Evolutionary conservation across 1,140 invertebrate genomes (phyloP), one percentile per base, ranked within the genome.

Genomic region (Ectropis grisescens): DNA sequence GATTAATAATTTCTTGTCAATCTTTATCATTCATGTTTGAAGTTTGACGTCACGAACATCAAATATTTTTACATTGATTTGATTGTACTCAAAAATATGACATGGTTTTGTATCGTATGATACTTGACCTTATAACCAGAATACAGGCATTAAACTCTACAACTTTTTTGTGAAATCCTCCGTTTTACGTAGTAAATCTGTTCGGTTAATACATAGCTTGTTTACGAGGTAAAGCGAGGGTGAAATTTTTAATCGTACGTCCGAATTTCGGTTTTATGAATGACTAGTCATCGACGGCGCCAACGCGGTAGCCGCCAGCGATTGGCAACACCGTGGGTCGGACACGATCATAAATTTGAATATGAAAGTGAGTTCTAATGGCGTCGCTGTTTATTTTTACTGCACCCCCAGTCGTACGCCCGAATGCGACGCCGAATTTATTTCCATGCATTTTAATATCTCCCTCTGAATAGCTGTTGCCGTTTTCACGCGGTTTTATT

Each of bases 401-500:
- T 81, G 72, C 76, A 81, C 72, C 72, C 72, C 72, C 71, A 54
- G 62, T 61, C 53, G 61, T 55, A 74, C 65, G 68, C 60, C 61
- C 70, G 70, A 80, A 78, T 81, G 75, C 70, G 69, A 76, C 71
- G 72, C 69, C 69, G 70, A 78, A 81, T 81, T 78, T 81, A 81
- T 81, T 81, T 75, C 72, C 76, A 81, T 81, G 72, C 72, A 81
- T 81, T 81, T 81, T 81, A 81, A 81, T 81, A 81, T 81, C 76
- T 71, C 72, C 76, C 72, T 74, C 61, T 71, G 68, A 78, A 78
- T 69, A 72, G 66, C 71, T 80, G 69, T 72, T 72, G 75, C 69
- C 68, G 65, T 78, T 81, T 81, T 76, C 67, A 62, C 70, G 70
- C 67, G 65, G 68, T 78, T 78, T 75, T 74, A 68, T 76, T 75